phyloP scores from a whole-genome alignment of 2,113 vertebrate species.

The Grammomys surdaster region DNA sequence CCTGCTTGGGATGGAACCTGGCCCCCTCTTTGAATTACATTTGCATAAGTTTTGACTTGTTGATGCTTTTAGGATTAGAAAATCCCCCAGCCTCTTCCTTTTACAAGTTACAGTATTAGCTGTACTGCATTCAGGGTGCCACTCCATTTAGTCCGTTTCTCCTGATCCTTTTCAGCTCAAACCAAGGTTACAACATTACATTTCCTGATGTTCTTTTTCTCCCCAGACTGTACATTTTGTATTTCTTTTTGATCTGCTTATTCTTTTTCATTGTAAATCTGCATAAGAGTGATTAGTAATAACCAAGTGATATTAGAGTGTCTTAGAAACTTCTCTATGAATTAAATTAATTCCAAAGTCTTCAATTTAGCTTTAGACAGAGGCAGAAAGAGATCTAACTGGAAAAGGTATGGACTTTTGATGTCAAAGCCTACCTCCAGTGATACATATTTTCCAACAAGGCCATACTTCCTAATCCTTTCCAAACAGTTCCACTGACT shows the following conservation, averaged over 20 bases:
- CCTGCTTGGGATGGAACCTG: background rate
- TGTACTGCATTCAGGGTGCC: background rate
- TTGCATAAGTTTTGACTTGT: background rate
- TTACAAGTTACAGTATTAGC: background rate
- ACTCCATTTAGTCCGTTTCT: background rate
- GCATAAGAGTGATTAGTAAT: background rate
- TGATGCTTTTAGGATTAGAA: background rate
- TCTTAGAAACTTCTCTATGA: background rate
- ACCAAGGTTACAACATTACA: background rate
- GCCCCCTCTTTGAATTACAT: background rate
- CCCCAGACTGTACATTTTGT: background rate
- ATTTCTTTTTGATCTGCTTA: background rate
- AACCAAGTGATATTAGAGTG: background rate
- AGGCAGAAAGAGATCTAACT: background rate
- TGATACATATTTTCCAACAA: background rate
- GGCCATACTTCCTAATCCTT: background rate
- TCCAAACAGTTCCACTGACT: background rate
- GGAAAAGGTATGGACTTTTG: background rate
- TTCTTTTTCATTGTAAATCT: background rate
- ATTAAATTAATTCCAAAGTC: background rate
- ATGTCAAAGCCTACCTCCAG: background rate
- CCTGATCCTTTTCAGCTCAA: background rate
- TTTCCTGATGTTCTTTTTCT: background rate
- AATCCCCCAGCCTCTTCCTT: background rate
- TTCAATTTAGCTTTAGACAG: background rate